Base-by-base conservation (phyloP, 2,888 invertebrate species). In the Meiosimyza decipiens region DNA sequence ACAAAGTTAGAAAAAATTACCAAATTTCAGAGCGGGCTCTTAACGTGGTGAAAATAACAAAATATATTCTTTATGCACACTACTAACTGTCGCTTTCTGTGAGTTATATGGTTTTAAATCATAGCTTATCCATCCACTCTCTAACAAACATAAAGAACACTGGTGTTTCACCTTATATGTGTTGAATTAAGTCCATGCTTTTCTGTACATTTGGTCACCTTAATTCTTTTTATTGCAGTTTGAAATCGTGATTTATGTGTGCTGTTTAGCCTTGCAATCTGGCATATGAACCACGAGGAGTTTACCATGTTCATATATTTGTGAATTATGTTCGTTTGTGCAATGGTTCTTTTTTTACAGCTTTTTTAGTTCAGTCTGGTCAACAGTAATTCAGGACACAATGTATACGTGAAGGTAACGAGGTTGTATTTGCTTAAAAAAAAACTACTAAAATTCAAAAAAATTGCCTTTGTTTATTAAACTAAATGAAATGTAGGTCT, bases 321-420 rank as follows among this genome's bases (percentile, higher is more conserved):
- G n/a, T 22, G 50, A 64, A 22, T 64, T 18, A 50, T 63, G 64
- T 18, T n/a, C 16, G 13, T 28, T 40, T 40, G 40, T 40, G 40
- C 40, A 40, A 40, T 40, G 9, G n/a, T n/a, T n/a, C 22, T 55
- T 0, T 51, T 64, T 18, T 28, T 28, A 9, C 15, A 15, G 15
- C 28, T 16, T 50, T 28, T 50, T 18, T 16, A 28, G 22, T 13
- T 12, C 64, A 64, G 22, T 64, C 6, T 40, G 13, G 16, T 22
- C 16, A 16, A 13, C 22, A 50, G 50, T 64, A 64, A 64, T 64
- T 51, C 51, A 22, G 40, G 40, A n/a, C 28, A 28, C 51, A 64
- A 28, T 22, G 51, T 51, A 22, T 18, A 64, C 11, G 64, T 28
- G 33, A 64, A 64, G 51, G 51, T 22, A 64, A 64, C 64, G 51